phyloP scores from a whole-genome alignment of 2,113 vertebrate genomes.

The Hypanus sabinus region DNA sequence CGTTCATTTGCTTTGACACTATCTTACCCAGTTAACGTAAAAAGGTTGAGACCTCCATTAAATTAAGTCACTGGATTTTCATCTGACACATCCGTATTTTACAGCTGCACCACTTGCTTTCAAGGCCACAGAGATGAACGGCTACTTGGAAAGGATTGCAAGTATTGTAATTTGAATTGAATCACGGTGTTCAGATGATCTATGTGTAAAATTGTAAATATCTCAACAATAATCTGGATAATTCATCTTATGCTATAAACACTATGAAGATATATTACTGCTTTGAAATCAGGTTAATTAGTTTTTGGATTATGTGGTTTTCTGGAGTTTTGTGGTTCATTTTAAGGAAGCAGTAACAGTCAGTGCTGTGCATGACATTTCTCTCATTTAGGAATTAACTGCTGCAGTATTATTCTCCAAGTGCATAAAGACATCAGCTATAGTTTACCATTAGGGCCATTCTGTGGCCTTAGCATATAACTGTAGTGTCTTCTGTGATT shows the following conservation, averaged over 20 bases:
- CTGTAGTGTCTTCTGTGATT: neutral
- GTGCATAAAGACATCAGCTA: neutral
- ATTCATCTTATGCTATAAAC: neutral
- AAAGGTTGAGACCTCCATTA: neutral
- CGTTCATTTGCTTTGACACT: neutral
- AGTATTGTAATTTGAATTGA: neutral
- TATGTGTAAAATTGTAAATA: neutral
- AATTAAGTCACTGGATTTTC: neutral
- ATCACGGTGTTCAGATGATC: neutral
- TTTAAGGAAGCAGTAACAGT: neutral
- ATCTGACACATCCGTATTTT: neutral
- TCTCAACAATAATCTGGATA: neutral
- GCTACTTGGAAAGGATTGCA: slow-evolving; percentile 6
- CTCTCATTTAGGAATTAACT: neutral
- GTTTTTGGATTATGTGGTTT: neutral
- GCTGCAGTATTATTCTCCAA: neutral
- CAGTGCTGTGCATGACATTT: neutral
- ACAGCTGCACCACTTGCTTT: neutral
- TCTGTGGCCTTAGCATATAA: neutral
- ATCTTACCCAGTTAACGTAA: neutral
- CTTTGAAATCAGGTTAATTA: neutral
- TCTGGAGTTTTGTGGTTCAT: neutral
- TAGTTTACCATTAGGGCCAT: neutral
- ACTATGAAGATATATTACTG: neutral
- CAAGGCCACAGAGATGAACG: neutral